Evolutionary conservation across 2,113 vertebrate species (phyloP).

Genomic region (Reinhardtius hippoglossoides): DNA sequence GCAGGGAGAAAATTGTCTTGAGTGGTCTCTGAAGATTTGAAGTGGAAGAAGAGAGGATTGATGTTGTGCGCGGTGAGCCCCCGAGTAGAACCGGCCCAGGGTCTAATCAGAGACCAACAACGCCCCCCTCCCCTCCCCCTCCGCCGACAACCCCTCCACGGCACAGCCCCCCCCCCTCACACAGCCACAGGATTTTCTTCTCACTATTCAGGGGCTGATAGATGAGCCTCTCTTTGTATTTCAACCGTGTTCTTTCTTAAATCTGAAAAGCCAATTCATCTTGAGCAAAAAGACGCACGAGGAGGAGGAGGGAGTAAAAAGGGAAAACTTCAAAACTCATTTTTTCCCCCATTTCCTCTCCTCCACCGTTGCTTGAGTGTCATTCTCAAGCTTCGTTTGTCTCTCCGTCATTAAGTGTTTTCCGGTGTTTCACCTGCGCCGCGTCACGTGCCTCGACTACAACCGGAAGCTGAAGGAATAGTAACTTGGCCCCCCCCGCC

Average conservation of each 20-base stretch:
- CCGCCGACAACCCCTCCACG: background rate
- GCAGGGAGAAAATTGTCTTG: conserved; percentile 76
- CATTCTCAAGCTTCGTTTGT: conserved; percentile 75
- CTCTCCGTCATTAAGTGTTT: conserved; percentile 74
- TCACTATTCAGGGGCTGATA: conserved; percentile 83
- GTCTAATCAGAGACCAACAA: conserved; percentile 83
- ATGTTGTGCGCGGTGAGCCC: conserved; percentile 74
- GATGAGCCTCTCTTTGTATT: conserved; percentile 84
- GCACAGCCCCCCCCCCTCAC: background rate
- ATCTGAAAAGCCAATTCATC: conserved; percentile 86
- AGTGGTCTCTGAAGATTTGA: conserved; percentile 79
- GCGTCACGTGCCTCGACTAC: conserved; percentile 67
- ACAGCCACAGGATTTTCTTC: conserved; percentile 79
- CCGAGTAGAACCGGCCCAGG: conserved; percentile 73
- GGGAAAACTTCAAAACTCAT: conserved; percentile 64
- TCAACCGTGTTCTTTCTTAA: conserved; percentile 83
- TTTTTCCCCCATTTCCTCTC: conserved; percentile 34
- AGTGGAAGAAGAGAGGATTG: conserved; percentile 73
- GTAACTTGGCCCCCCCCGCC: conserved; percentile 19
- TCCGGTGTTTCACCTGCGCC: conserved; percentile 48
- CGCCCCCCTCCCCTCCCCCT: conserved; percentile 11
- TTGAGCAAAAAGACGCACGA: conserved; percentile 61
- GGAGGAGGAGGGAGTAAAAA: conserved; percentile 56
- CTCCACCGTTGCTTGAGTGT: conserved; percentile 64
- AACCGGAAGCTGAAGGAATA: conserved; percentile 31